A percentile compares a stretch with the other conserved stretches of the same genome.
Evolutionary conservation across 2,113 vertebrate genomes (phyloP).

Genomic region (Melozone crissalis): DNA sequence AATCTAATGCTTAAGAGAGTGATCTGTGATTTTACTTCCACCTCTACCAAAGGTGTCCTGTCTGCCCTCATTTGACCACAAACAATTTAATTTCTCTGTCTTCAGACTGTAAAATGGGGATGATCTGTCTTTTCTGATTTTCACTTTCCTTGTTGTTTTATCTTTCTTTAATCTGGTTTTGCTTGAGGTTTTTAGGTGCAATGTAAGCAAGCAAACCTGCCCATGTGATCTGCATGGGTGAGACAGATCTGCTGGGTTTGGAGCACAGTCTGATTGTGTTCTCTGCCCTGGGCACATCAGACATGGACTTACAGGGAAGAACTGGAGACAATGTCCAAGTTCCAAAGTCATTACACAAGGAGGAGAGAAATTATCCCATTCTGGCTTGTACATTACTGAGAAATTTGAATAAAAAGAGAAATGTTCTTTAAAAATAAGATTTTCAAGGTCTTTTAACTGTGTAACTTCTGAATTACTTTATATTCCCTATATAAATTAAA

Average conservation of each 20-base stretch:
- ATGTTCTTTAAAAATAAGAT: not conserved
- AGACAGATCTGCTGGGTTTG: not conserved
- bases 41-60: not conserved
- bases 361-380: not conserved
- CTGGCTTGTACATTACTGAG: not conserved
- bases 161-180: not conserved
- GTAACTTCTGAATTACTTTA: not conserved
- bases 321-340: not conserved
- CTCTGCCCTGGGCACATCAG: not conserved
- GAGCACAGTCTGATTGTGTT: not conserved
- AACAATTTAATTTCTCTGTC: constrained; percentile 21
- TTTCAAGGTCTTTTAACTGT: not conserved
- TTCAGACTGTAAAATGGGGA: not conserved
- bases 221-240: not conserved
- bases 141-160: not conserved
- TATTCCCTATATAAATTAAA: not conserved
- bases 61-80: not conserved
- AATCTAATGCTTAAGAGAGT: constrained; percentile 7
- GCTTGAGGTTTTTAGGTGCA: not conserved
- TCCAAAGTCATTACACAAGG: not conserved
- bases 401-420: not conserved
- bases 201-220: not conserved
- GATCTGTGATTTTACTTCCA: not conserved
- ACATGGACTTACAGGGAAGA: not conserved
- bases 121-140: not conserved